A percentile compares a stretch with the other conserved stretches of the same genome.
phyloP scores from a whole-genome alignment of 92 coral and sea anemone genomes.

The Blastomussa wellsi region DNA sequence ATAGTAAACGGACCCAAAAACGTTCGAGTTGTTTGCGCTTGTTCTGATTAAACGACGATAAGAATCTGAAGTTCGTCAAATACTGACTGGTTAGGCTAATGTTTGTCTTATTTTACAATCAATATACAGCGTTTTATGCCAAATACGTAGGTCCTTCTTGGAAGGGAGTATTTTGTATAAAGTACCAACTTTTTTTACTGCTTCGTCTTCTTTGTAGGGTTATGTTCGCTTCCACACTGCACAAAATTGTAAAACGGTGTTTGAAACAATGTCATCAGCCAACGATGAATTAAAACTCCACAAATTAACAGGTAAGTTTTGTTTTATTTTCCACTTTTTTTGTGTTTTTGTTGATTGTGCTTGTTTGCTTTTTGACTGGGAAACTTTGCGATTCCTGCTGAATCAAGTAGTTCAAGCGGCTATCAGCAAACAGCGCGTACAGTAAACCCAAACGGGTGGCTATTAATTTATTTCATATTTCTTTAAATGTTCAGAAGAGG shows the following conservation, averaged over 20 bases:
- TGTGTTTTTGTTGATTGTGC: background rate
- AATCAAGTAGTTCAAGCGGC: background rate
- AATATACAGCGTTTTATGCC: background rate
- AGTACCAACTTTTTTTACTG: background rate
- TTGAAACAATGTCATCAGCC: constrained; percentile 51
- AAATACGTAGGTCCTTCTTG: background rate
- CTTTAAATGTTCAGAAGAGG: constrained; percentile 59
- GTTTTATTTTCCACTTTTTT: background rate
- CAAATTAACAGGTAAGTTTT: constrained; percentile 51
- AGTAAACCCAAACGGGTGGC: background rate
- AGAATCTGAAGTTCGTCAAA: background rate
- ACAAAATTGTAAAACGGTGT: constrained; percentile 71
- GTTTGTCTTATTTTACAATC: background rate
- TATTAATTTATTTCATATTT: background rate
- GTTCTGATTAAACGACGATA: background rate
- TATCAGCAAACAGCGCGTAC: background rate
- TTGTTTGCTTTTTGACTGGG: background rate
- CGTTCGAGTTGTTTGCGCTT: background rate
- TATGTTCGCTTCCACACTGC: constrained; percentile 86
- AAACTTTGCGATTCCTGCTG: background rate
- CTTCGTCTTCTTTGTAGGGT: constrained; percentile 60
- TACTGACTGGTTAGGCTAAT: background rate
- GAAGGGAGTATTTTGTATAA: background rate
- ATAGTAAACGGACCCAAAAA: background rate
- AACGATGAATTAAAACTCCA: constrained; percentile 39